A percentile compares a stretch with the other conserved stretches of the same genome.
Conservation (phyloP, 2,113 vertebrate species). For the Dromaius novaehollandiae region DNA sequence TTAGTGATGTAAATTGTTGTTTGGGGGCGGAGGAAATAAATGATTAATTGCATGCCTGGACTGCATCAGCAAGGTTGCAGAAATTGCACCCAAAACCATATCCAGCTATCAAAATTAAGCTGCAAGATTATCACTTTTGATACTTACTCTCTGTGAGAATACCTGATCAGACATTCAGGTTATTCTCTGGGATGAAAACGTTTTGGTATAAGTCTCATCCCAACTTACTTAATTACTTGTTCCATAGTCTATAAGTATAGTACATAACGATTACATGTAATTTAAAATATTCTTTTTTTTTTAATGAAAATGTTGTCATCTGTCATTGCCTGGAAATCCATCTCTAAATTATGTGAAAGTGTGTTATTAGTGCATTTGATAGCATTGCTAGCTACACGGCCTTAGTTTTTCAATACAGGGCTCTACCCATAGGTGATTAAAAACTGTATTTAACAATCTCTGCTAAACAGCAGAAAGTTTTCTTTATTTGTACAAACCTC, state of each 20-base stretch:
- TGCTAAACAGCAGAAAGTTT: neutral
- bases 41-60: neutral
- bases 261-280: neutral
- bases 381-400: neutral
- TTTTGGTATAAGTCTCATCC: neutral
- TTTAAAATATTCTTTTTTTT: neutral
- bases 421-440: neutral
- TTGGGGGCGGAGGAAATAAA: neutral
- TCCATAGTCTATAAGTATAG: neutral
- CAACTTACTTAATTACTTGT: neutral
- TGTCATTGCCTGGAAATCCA: neutral
- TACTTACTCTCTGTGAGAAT: neutral
- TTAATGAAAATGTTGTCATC: neutral
- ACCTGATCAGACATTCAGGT: neutral
- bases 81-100: neutral
- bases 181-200: constrained; percentile 1
- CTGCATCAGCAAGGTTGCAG: neutral
- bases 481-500: neutral
- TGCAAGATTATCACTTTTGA: neutral
- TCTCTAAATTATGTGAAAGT: neutral
- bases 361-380: neutral
- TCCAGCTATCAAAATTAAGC: neutral
- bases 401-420: neutral
- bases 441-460: neutral
- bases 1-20: neutral